Evolutionary conservation across 2,888 invertebrate species (phyloP), one percentile per base, ranked within the genome.

Genomic region (Hirtodrosophila trivittata): DNA sequence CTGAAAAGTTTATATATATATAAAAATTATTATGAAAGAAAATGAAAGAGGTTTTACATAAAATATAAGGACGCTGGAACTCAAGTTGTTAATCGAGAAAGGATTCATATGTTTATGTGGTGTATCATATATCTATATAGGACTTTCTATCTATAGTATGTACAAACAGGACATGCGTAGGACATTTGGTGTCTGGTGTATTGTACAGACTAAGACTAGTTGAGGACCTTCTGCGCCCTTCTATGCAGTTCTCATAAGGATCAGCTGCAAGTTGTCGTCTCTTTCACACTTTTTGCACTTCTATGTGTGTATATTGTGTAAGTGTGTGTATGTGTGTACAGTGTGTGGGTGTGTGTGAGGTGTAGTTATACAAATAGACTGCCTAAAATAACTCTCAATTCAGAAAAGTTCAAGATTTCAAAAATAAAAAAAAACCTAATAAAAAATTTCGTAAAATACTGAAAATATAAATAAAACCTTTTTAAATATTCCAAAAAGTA

Each of bases 1-100:
- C 91, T 91, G 90, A 89, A 90, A 90, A 88, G 83, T 88, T 89
- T 87, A 84, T 62, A 80, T n/a, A 28, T 21, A 21, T 21, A 21
- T 21, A 21, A 83, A 80, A 81, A 85, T 82, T 82, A 77, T 81
- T 75, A 81, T 84, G 81, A 75, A 71, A 75, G 64, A 66, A 73
- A 72, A 72, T 75, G 62, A 74, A 75, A 84, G 60, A 50, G 58
- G 63, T 3, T 3, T 21, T 70, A 72, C 62, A 41, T 70, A 70
- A 71, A 21, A n/a, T n/a, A n/a, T n/a, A n/a, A n/a, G n/a, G n/a
- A n/a, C n/a, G n/a, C n/a, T n/a, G n/a, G n/a, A n/a, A n/a, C n/a
- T n/a, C n/a, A n/a, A n/a, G n/a, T n/a, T n/a, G n/a, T n/a, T n/a
- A n/a, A n/a, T n/a, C n/a, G n/a, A n/a, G n/a, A n/a, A n/a, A n/a